These are phyloP conservation scores for Phoxinus phoxinus DNA, from an alignment of 2,113 vertebrate species.

Conservation along the genomic window DNA sequence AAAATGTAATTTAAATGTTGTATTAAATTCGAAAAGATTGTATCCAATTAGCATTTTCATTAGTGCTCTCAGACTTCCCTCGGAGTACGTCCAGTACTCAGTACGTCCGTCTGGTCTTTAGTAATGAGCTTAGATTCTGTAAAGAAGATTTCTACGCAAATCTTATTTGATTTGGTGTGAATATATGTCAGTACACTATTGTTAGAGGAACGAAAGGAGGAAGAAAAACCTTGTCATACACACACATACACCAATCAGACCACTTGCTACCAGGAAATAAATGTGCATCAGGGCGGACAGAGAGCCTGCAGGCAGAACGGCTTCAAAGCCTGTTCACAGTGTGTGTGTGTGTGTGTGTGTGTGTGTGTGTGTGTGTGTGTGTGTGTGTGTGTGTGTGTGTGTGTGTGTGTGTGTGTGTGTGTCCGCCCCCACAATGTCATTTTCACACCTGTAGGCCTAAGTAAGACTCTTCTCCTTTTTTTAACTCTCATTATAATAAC, in stretches of 20 bases:
- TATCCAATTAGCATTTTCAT: constrained; percentile 7
- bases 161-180: not conserved
- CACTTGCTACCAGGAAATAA: constrained; percentile 39
- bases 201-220: constrained; percentile 4
- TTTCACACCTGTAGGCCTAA: constrained; percentile 52
- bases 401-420: constrained; percentile 21
- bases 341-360: not conserved
- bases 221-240: not conserved
- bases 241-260: constrained; percentile 20
- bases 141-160: not conserved
- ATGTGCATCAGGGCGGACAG: constrained; percentile 38
- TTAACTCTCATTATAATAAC: constrained; percentile 56
- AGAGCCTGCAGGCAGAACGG: constrained; percentile 27
- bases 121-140: not conserved
- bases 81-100: too few species aligned
- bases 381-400: constrained; percentile 9
- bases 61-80: not conserved
- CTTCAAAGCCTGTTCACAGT: constrained; percentile 37
- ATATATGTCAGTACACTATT: not conserved
- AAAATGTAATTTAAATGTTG: not conserved
- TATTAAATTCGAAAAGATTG: not conserved
- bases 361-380: constrained; percentile 11
- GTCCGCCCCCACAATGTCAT: constrained; percentile 51
- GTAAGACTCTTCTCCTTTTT: constrained; percentile 56
- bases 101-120: not conserved